These are phyloP conservation scores for Hyposoter didymator DNA, from an alignment of 2,888 invertebrate genomes.

Conservation along the genomic window DNA sequence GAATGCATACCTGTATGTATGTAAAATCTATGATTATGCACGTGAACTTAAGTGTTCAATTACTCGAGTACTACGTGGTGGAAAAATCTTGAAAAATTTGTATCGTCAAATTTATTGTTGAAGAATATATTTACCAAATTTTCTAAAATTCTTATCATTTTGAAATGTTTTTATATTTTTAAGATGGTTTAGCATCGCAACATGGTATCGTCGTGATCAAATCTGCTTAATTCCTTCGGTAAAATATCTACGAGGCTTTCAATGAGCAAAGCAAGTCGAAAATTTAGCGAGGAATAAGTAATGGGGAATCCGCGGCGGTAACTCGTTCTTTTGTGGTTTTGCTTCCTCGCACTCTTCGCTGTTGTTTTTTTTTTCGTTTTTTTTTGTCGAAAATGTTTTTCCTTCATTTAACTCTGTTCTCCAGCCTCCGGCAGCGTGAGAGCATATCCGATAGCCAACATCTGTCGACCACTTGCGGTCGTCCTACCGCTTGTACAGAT, in stretches of 20 bases:
- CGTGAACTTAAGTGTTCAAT: too few species aligned
- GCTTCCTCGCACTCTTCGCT: background rate
- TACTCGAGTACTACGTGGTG: too few species aligned
- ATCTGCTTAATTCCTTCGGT: background rate
- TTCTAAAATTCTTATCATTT: too few species aligned
- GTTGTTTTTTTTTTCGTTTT: conserved; percentile 13
- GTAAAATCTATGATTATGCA: too few species aligned
- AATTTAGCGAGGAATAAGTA: background rate
- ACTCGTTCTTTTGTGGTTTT: background rate
- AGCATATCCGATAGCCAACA: conserved; percentile 67
- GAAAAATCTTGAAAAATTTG: too few species aligned
- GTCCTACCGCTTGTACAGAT: conserved; percentile 50
- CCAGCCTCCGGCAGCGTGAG: conserved; percentile 56
- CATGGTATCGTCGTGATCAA: too few species aligned
- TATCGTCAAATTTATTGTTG: too few species aligned
- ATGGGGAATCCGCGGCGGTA: background rate
- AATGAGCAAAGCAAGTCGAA: background rate
- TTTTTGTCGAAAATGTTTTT: conserved; percentile 36
- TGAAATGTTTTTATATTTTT: too few species aligned
- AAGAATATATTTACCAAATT: too few species aligned
- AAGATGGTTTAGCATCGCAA: too few species aligned
- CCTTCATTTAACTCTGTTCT: conserved; percentile 45
- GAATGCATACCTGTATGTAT: too few species aligned
- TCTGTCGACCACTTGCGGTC: conserved; percentile 72
- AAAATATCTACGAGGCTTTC: background rate